Conservation (phyloP, 2,113 vertebrate genomes). For the Platysternon megacephalum region DNA sequence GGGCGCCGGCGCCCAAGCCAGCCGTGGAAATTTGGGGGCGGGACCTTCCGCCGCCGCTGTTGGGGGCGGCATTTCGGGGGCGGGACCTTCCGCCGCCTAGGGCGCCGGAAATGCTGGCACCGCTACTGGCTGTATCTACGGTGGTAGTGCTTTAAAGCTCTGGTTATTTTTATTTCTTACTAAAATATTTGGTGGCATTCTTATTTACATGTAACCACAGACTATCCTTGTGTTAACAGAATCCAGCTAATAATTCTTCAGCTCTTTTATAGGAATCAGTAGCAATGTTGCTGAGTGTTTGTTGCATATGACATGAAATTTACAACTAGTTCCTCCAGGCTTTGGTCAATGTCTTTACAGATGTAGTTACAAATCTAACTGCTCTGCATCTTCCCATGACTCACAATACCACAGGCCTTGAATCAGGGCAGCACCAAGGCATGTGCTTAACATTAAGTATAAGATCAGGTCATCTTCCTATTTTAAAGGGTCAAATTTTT, state of each 20-base stretch:
- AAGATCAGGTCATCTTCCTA: background rate
- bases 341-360: background rate
- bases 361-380: background rate
- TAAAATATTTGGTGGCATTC: background rate
- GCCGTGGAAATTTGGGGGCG: no score
- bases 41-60: no score
- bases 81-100: no score
- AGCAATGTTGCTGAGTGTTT: background rate
- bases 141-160: background rate
- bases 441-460: background rate
- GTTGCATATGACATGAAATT: background rate
- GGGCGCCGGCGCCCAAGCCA: no score
- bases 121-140: no score
- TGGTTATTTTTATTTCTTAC: background rate
- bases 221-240: background rate
- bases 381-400: background rate
- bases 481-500: background rate
- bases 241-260: background rate
- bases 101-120: no score
- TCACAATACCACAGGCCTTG: background rate
- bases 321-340: background rate
- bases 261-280: background rate
- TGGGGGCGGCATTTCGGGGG: no score
- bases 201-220: background rate
- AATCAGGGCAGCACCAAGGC: background rate